Conservation (phyloP, 2,797 vertebrate genomes). For the Aselliscus stoliczkanus region DNA sequence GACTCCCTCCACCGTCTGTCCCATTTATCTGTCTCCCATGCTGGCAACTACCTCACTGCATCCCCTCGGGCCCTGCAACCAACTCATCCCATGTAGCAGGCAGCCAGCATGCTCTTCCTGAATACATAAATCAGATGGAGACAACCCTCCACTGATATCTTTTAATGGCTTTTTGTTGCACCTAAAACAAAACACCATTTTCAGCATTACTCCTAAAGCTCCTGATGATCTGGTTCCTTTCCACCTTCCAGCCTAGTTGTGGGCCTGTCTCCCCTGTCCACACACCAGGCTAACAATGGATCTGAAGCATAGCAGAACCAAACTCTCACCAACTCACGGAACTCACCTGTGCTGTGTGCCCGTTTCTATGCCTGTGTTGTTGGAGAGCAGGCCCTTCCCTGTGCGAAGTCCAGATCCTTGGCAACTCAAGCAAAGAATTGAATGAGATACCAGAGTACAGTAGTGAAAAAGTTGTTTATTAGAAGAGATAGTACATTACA, state of each 20-base stretch:
- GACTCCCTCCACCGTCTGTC: background rate
- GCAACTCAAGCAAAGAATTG: no score
- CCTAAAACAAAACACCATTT: background rate
- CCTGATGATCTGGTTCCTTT: background rate
- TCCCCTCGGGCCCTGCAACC: background rate
- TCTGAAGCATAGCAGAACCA: background rate
- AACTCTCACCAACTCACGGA: fast-evolving
- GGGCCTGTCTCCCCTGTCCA: background rate
- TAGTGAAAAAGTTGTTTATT: no score
- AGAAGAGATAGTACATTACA: no score
- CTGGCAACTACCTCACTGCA: background rate
- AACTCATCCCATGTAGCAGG: no score
- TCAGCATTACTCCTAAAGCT: background rate
- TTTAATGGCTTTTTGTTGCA: background rate
- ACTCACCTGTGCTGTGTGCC: no score
- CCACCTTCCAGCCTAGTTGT: background rate
- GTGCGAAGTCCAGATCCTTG: no score
- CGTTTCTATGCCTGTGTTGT: background rate
- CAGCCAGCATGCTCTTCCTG: background rate
- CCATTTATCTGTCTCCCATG: background rate
- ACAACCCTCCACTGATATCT: background rate
- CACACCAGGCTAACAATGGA: background rate
- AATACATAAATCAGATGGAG: background rate
- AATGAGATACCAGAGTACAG: no score
- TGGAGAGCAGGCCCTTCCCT: no score